Conservation (phyloP, 2,797 vertebrate species). For the Acrossocheilus fasciatus region DNA sequence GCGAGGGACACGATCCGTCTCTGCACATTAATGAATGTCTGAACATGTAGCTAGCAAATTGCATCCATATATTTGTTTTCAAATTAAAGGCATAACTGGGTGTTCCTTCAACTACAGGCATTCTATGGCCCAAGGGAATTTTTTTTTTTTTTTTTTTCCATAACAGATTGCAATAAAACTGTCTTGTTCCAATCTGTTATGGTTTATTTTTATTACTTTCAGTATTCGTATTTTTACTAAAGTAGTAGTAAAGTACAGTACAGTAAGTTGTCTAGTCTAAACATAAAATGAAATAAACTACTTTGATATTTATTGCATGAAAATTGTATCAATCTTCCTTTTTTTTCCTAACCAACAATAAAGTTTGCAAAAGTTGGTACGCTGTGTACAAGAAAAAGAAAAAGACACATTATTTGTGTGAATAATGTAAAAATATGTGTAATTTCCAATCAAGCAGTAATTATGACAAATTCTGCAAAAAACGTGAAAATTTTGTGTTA, state of each 20-base stretch:
- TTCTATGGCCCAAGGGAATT: not conserved
- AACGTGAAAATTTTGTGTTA: not conserved
- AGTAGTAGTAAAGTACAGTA: too few relatives aligned
- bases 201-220: not conserved
- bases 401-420: not conserved
- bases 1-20: not conserved
- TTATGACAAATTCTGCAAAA: not conserved
- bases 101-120: not conserved
- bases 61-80: not conserved
- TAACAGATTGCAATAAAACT: not conserved
- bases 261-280: not conserved
- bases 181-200: not conserved
- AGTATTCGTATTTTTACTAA: too few relatives aligned
- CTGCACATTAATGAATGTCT: slow-evolving; percentile 3
- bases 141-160: not conserved
- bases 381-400: not conserved
- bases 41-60: not conserved
- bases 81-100: not conserved
- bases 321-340: not conserved
- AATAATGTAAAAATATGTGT: not conserved
- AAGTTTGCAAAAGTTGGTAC: not conserved
- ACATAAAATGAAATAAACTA: not conserved
- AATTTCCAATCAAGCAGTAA: not conserved
- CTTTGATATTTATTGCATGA: not conserved
- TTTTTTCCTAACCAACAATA: not conserved